Evolutionary conservation across 2,113 vertebrate genomes (phyloP).

Genomic region (Myotis yumanensis): DNA sequence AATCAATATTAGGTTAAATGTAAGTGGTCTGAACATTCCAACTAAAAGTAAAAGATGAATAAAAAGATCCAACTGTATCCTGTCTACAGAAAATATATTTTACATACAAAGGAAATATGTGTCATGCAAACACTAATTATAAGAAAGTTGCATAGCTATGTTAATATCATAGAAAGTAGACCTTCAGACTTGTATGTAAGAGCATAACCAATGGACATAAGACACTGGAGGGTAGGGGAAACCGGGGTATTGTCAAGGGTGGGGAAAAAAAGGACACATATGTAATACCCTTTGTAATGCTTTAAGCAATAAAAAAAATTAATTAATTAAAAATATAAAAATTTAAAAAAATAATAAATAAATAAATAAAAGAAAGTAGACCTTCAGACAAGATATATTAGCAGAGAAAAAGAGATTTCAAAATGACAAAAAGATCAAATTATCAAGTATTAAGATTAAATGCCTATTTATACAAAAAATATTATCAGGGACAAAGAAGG

Average conservation of each 20-base stretch:
- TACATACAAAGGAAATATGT: neutral
- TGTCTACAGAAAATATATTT: conserved; percentile 9
- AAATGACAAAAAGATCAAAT: neutral
- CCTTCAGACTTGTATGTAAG: too few relatives aligned
- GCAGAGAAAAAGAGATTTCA: conserved; percentile 1
- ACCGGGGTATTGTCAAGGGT: too few relatives aligned
- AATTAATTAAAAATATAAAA: too few relatives aligned
- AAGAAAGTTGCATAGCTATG: neutral
- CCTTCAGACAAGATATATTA: neutral
- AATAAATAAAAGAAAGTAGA: neutral
- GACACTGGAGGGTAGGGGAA: too few relatives aligned
- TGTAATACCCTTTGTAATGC: too few relatives aligned
- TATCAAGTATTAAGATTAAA: neutral
- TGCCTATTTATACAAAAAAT: neutral
- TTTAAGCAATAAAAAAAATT: too few relatives aligned
- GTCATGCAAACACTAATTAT: neutral
- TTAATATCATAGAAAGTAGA: neutral
- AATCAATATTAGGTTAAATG: neutral
- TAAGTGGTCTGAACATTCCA: neutral
- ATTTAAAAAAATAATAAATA: too few relatives aligned
- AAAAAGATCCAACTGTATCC: neutral
- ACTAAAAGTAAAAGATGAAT: neutral
- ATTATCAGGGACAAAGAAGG: neutral
- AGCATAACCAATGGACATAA: too few relatives aligned
- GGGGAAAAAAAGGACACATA: too few relatives aligned